Base-by-base conservation (phyloP, 2,113 vertebrate genomes). In the Limnothrissa miodon region DNA sequence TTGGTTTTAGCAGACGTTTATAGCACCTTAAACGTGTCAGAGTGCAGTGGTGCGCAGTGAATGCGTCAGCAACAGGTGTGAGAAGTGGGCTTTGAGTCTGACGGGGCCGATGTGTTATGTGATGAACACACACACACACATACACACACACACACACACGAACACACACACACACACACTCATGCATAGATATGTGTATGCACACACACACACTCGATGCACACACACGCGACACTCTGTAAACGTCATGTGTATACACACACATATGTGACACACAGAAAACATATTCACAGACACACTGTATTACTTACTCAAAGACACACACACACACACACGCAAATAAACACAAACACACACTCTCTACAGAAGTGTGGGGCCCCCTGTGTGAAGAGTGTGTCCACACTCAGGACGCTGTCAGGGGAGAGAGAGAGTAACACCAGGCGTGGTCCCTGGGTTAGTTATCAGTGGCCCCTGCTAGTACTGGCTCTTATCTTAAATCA, bases 381-480 rank as follows among this genome's bases (percentile, higher is more conserved):
- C 42, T 42, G 42, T 42, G 51, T 56, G 51, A 56, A 23, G 51
- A n/a, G 51, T 56, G 83, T 84, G 85, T 85, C 51, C 79, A 4
- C 45, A 17, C 82, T 81, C 84, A 82, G 80, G 80, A 74, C 46
- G 53, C 51, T 56, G 51, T 56, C 51, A 56, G 51, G 21, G 51
- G 51, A 4, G 21, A 56, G 51, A 56, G 51, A 56, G 51, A 56
- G 51, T 23, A 21, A 48, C 51, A 56, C 51, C 51, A 56, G 51
- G 21, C 17, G 3, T 56, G 51, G 51, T 21, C 51, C 23, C 51
- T 56, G 51, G 21, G 51, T 56, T 56, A 5, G 19, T 56, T 56
- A 56, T 56, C 51, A 56, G 21, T 23, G 51, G 19, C 51, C 2
- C 51, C 51, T 23, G 4, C 19, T 21, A 56, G 51, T 21, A 5